Evolutionary conservation across 2,888 invertebrate genomes (phyloP).

Genomic region (Gryllus longicercus): DNA sequence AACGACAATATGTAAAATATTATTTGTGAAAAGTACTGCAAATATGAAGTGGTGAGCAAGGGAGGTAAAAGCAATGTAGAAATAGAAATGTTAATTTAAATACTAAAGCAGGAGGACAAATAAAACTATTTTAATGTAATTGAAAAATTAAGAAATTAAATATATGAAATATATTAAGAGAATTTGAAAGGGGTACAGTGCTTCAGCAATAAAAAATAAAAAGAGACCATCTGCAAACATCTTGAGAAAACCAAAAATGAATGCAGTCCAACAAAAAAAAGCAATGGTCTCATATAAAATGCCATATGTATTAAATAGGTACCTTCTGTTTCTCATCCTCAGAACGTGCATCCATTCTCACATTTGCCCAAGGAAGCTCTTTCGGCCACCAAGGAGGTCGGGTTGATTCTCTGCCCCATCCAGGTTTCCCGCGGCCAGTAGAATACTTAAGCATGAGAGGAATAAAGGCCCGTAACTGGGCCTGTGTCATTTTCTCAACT

Average conservation of each 20-base stretch:
- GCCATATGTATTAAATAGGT: conserved; percentile 35
- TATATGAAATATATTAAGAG: not conserved
- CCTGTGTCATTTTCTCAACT: conserved; percentile 98
- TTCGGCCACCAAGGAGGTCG: conserved; percentile 98
- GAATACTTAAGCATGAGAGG: conserved; percentile 97
- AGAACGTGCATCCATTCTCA: conserved; percentile 91
- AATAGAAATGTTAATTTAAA: too few species aligned
- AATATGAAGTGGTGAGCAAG: too few species aligned
- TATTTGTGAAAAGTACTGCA: too few species aligned
- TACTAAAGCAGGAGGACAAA: too few species aligned
- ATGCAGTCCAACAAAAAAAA: not conserved
- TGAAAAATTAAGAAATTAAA: not conserved
- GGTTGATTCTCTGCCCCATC: conserved; percentile 95
- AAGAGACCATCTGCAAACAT: not conserved
- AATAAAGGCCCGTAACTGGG: conserved; percentile 92
- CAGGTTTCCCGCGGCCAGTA: conserved; percentile 92
- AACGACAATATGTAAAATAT: too few species aligned
- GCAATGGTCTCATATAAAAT: not conserved
- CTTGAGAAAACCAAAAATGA: too few species aligned
- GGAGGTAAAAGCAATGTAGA: too few species aligned
- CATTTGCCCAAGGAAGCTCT: conserved; percentile 97
- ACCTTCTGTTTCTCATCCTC: conserved; percentile 98
- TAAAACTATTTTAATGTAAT: too few species aligned
- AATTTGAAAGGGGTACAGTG: not conserved
- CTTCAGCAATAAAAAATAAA: not conserved